phyloP scores from a whole-genome alignment of 2,888 invertebrate genomes.

The Anthrax anthrax region DNA sequence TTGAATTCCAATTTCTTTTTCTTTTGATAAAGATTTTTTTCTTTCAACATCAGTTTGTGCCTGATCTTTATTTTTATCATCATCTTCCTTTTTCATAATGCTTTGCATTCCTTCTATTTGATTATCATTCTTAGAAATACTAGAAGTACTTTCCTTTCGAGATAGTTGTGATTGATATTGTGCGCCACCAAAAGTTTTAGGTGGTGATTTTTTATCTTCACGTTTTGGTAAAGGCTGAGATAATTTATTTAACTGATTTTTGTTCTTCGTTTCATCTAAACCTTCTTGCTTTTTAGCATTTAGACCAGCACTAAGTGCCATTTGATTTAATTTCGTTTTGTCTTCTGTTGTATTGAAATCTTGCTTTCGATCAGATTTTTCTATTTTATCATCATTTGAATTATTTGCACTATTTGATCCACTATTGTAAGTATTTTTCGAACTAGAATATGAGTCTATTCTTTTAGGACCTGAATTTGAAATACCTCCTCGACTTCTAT shows the following conservation, averaged over 20 bases:
- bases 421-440: slow-evolving; percentile 43
- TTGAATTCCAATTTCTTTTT: slow-evolving; percentile 20
- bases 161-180: slow-evolving; percentile 10
- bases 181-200: slow-evolving; percentile 17
- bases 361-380: slow-evolving; percentile 18
- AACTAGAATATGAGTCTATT: slow-evolving; percentile 53
- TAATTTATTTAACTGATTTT: slow-evolving; percentile 14
- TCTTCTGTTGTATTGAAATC: slow-evolving; percentile 36
- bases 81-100: slow-evolving; percentile 34
- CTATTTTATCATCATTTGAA: slow-evolving; percentile 34
- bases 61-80: slow-evolving; percentile 73
- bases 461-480: slow-evolving; percentile 43
- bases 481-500: slow-evolving; percentile 31
- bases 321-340: slow-evolving; percentile 50
- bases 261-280: slow-evolving; percentile 15
- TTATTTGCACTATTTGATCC: slow-evolving; percentile 25
- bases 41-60: slow-evolving; percentile 37
- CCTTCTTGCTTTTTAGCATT: slow-evolving; percentile 18
- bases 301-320: slow-evolving; percentile 52
- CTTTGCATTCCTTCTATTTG: slow-evolving; percentile 13
- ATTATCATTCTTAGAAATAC: slow-evolving; percentile 6
- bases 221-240: slow-evolving; percentile 16
- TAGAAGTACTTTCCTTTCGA: slow-evolving; percentile 4
- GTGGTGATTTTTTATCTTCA: slow-evolving; percentile 18
- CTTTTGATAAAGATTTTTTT: slow-evolving; percentile 21